Evolutionary conservation across 2,888 invertebrate species (phyloP).

Genomic region (Stenotaenia linearis): DNA sequence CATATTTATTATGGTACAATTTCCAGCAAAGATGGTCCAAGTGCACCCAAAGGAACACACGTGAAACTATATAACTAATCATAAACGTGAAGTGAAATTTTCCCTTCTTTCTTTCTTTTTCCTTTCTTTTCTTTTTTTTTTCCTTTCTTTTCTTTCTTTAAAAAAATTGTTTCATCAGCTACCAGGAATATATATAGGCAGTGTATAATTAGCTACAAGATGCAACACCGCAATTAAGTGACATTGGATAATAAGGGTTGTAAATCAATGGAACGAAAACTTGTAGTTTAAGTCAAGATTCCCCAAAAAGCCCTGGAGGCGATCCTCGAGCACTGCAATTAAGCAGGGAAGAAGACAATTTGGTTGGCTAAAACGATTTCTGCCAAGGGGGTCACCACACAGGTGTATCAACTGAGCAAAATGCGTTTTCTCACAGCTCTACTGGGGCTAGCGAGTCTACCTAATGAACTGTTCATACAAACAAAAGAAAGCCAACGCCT

Average conservation of each 20-base stretch:
- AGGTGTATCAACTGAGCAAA: slow-evolving; percentile 15
- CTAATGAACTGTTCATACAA: not conserved
- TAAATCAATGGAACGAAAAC: slow-evolving; percentile 28
- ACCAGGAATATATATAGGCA: slow-evolving; percentile 17
- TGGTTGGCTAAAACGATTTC: slow-evolving; percentile 26
- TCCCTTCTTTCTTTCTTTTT: not conserved
- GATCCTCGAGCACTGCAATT: slow-evolving; percentile 17
- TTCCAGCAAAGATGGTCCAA: slow-evolving; percentile 16
- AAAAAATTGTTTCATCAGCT: not conserved
- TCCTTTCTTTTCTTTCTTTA: no score
- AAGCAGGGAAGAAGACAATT: slow-evolving; percentile 11
- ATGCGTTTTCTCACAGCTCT: slow-evolving; percentile 10
- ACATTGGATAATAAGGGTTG: slow-evolving; percentile 27
- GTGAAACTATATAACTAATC: slow-evolving; percentile 24
- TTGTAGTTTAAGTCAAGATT: slow-evolving; percentile 7
- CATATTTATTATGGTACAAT: slow-evolving; percentile 20
- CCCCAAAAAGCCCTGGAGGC: slow-evolving; percentile 10
- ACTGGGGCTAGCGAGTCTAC: not conserved
- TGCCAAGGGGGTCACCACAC: not conserved
- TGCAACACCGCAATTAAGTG: slow-evolving; percentile 28
- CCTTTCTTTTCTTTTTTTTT: not conserved
- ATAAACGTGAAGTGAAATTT: slow-evolving; percentile 20
- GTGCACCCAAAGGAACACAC: slow-evolving; percentile 14
- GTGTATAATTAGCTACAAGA: slow-evolving; percentile 15
- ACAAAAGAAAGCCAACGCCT: slow-evolving; percentile 9